Evolutionary conservation across 2,888 invertebrate genomes (phyloP).

Genomic region (Hirudinaria manillensis): DNA sequence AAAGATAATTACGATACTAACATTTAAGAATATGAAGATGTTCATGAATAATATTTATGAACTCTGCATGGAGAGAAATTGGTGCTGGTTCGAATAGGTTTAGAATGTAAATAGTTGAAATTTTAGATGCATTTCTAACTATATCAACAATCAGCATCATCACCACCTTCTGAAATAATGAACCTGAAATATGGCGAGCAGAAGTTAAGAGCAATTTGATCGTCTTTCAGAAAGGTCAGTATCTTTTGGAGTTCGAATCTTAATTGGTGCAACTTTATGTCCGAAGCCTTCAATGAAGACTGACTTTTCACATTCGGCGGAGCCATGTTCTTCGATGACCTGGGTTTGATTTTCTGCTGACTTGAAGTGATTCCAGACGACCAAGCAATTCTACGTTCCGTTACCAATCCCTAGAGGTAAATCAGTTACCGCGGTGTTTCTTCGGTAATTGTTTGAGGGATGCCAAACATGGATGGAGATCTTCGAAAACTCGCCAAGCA

Average conservation of each 20-base stretch:
- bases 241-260: conserved; percentile 36
- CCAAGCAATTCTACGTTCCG: neutral
- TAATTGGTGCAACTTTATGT: no score
- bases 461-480: neutral
- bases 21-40: no score
- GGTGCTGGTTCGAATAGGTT: no score
- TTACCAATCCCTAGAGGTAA: neutral
- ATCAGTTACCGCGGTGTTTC: no score
- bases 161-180: no score
- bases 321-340: neutral
- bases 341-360: neutral
- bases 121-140: neutral
- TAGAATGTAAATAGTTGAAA: neutral
- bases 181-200: conserved; percentile 39
- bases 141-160: no score
- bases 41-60: no score
- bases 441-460: neutral
- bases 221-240: conserved; percentile 35
- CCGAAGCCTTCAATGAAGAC: conserved; percentile 28
- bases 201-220: conserved; percentile 38
- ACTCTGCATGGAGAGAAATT: no score
- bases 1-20: no score
- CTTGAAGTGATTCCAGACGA: no score
- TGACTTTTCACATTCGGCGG: neutral
- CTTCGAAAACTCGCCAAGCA: neutral